These are phyloP conservation scores for Agrotis exclamationis DNA, from an alignment of 2,888 invertebrate genomes.

Conservation along the genomic window DNA sequence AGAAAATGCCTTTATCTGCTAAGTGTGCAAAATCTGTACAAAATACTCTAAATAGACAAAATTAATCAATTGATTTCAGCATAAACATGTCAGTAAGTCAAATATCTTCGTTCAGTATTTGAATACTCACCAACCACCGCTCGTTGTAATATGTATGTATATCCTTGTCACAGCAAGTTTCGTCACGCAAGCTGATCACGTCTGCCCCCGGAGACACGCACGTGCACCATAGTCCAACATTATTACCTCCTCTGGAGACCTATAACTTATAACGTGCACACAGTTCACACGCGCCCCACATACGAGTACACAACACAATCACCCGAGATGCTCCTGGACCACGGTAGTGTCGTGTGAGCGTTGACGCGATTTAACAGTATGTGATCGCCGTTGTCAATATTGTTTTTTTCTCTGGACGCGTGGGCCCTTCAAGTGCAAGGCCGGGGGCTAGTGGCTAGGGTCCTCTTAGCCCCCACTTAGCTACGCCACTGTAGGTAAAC, in stretches of 20 bases:
- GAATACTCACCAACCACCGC: neutral
- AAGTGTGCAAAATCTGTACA: too few relatives aligned
- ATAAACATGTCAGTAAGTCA: neutral
- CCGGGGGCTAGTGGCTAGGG: too few relatives aligned
- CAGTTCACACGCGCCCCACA: constrained; percentile 11
- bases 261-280: constrained; percentile 2
- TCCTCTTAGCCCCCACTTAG: too few relatives aligned
- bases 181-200: constrained; percentile 68
- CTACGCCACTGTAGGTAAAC: neutral
- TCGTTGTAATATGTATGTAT: constrained; percentile 16
- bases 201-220: constrained; percentile 50
- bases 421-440: too few relatives aligned
- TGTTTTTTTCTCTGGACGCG: too few relatives aligned
- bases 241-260: constrained; percentile 66
- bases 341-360: too few relatives aligned
- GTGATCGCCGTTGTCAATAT: too few relatives aligned
- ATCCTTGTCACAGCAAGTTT: constrained; percentile 4
- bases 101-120: neutral
- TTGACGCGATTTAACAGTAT: too few relatives aligned
- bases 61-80: neutral
- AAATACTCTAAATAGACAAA: neutral
- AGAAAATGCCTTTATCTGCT: too few relatives aligned
- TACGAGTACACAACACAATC: neutral
- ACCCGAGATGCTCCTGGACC: neutral
- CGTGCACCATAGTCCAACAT: constrained; percentile 72